Evolutionary conservation across 2,113 vertebrate genomes (phyloP).

Genomic region (Numenius arquata): DNA sequence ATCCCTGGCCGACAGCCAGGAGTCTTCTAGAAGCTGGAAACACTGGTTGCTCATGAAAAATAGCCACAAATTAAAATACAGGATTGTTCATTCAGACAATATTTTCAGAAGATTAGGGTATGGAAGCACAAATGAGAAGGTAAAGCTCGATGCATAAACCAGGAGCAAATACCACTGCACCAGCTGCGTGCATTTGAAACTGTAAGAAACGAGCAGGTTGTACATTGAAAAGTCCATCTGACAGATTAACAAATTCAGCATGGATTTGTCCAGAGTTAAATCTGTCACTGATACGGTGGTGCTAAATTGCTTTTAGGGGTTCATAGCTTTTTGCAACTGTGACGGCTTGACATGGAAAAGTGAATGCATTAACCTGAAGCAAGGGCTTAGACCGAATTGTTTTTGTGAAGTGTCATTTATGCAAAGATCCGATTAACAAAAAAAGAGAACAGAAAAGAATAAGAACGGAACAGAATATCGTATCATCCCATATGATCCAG

Average conservation of each 20-base stretch:
- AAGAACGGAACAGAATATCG: neutral
- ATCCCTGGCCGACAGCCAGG: neutral
- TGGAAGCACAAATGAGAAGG: neutral
- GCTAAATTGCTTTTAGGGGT: slow-evolving; percentile 34
- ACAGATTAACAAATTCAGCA: slow-evolving; percentile 43
- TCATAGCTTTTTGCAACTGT: slow-evolving; percentile 4
- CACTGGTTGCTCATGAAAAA: neutral
- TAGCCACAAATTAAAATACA: neutral
- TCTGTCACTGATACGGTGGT: neutral
- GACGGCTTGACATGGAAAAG: neutral
- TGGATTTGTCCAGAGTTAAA: slow-evolving; percentile 37
- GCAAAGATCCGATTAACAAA: neutral
- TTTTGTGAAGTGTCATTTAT: neutral
- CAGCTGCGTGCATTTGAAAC: slow-evolving; percentile 8
- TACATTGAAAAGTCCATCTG: neutral
- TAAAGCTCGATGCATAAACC: neutral
- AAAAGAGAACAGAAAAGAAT: neutral
- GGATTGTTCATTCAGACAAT: neutral
- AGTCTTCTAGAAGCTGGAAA: neutral
- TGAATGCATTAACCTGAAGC: neutral
- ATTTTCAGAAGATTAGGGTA: neutral
- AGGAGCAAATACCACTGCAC: neutral
- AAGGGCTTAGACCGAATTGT: neutral
- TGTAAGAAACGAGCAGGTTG: neutral
- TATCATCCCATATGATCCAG: neutral